These are phyloP conservation scores for Turritopsis rubra DNA, from an alignment of 30 jellyfish, hydroid and myxozoan species.

Conservation along the genomic window DNA sequence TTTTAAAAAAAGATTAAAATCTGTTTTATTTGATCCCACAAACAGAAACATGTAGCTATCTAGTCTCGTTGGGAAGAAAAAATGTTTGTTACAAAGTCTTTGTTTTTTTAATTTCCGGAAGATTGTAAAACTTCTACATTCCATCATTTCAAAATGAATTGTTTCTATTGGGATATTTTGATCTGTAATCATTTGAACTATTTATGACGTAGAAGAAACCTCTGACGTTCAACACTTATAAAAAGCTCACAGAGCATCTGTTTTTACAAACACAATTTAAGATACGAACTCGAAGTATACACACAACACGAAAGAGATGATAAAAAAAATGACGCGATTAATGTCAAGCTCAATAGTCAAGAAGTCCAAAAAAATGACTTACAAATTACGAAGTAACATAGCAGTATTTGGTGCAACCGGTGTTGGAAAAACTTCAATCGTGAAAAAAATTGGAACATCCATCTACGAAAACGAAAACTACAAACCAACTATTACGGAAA, in stretches of 20 bases:
- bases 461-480: neutral
- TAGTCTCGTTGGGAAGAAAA: neutral
- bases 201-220: neutral
- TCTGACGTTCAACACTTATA: neutral
- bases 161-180: neutral
- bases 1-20: no score
- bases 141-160: neutral
- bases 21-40: neutral
- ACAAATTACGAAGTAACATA: slow-evolving; percentile 8
- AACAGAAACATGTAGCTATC: neutral
- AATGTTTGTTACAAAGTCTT: neutral
- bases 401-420: slow-evolving; percentile 33
- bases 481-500: slow-evolving; percentile 23
- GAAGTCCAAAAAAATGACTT: neutral
- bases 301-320: neutral
- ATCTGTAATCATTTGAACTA: neutral
- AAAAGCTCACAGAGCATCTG: neutral
- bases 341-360: neutral
- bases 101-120: neutral
- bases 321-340: neutral
- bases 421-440: slow-evolving; percentile 30
- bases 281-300: neutral
- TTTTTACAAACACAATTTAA: neutral
- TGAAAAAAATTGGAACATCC: slow-evolving; percentile 1
- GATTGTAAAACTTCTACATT: neutral